These are phyloP conservation scores for Butorides virescens DNA, from an alignment of 2,113 vertebrate genomes.

Conservation along the genomic window DNA sequence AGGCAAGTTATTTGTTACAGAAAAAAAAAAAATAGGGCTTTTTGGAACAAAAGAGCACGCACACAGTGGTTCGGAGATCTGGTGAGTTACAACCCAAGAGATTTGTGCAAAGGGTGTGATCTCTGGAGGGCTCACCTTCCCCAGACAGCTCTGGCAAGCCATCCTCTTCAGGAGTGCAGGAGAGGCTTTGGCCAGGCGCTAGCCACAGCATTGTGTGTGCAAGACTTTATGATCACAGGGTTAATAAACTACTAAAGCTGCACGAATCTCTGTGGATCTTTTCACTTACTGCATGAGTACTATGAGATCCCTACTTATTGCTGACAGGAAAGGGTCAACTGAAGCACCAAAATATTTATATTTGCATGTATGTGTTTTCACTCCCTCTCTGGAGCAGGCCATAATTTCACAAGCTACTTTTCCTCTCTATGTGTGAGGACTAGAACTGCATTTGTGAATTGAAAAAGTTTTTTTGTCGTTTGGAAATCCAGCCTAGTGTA, in stretches of 20 bases:
- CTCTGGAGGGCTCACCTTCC: not conserved
- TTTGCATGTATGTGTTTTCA: not conserved
- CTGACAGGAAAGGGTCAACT: not conserved
- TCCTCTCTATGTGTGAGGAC: not conserved
- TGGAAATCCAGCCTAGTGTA: not conserved
- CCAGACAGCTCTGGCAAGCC: not conserved
- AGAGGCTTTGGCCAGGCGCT: not conserved
- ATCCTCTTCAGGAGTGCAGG: not conserved
- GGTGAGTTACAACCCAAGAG: rapidly evolving
- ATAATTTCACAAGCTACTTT: not conserved
- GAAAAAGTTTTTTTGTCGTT: not conserved
- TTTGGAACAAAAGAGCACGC: not conserved
- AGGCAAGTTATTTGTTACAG: not conserved
- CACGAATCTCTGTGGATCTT: not conserved
- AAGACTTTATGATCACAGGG: not conserved
- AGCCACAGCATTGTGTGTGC: not conserved
- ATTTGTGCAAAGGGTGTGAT: rapidly evolving
- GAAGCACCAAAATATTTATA: not conserved
- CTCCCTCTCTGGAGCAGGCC: not conserved
- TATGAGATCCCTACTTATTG: not conserved
- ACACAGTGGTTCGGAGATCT: rapidly evolving
- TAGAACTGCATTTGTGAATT: not conserved
- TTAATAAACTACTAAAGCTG: not conserved
- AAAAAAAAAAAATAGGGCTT: not conserved
- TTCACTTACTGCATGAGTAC: not conserved